Evolutionary conservation across 2,888 invertebrate species (phyloP), one percentile per base, ranked within the genome.

Genomic region (Napeogenes sylphis): DNA sequence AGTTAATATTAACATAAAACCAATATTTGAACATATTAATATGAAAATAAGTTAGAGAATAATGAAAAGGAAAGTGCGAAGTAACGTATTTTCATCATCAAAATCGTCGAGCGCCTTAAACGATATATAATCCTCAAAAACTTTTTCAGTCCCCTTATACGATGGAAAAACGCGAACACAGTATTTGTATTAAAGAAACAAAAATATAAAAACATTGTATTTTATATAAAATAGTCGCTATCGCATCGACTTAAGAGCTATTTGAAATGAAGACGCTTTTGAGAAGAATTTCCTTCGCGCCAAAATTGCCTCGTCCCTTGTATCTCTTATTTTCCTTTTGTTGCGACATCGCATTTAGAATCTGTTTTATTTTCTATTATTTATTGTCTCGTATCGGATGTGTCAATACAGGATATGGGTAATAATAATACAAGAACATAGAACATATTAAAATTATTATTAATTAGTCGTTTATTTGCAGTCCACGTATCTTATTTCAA

Each of bases 221-320:
- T 57, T 42, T 32, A 51, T 45, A 47, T 59, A 55, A 73, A 72
- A 63, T 65, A 63, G 64, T 63, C 69, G 73, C 71, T 78, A 75
- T 67, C 35, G 33, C 65, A 30, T 57, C 5, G 68, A 33, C 47
- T 69, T 70, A 78, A 71, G 69, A 71, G 47, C 63, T 62, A 61
- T 56, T 62, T 51, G 59, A 62, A 13, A 71, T 67, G 75, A 69
- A 71, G 69, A 61, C 47, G 51, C 45, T n/a, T 32, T 38, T 45
- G 4, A 42, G 47, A 56, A 62, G 75, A 78, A 78, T 78, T 81
- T 80, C 76, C 76, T 72, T 73, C 78, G 75, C 74, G 77, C 77
- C 75, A 82, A 85, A 85, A 86, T 87, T 86, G 86, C 82, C 84
- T 84, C 83, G 84, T 83, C 78, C 77, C 77, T 77, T 77, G 76